Evolutionary conservation across 2,888 invertebrate species (phyloP), one percentile per base, ranked within the genome.

Genomic region (Ecliptopera silaceata): DNA sequence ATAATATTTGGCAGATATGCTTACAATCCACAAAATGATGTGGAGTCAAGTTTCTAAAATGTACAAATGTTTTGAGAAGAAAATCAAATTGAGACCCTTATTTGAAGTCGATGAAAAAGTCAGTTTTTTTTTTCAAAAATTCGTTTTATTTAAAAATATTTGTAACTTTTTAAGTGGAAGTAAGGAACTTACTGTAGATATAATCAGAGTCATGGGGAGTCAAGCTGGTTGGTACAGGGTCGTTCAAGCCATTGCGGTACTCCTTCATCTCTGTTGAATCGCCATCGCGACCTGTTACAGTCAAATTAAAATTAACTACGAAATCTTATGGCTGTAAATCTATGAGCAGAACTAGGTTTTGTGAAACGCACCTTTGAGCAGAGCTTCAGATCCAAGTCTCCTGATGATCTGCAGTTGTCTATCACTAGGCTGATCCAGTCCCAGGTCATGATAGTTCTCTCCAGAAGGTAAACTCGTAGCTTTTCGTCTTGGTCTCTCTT

Each of bases 371-470:
- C 88, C 88, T 85, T 88, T 88, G 0, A 88, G 73, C 32, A 88
- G 56, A 1, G 83, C 83, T 56, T 91, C 90, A 1, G 89, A 88
- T 0, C 89, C 88, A 1, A 91, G 69, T 63, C 85, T 79, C 51
- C 86, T 79, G 20, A 89, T 84, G 0, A 89, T 71, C 64, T 90
- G 88, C 61, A 84, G 66, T 52, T 89, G 88, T 12, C 81, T 77
- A 1, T 89, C 88, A 32, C 56, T 84, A 0, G 88, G 82, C 63
- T 78, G 82, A 56, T 91, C 91, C 2, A 90, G 66, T 0, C 88
- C 91, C 5, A 91, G 66, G 61, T 91, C 91, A 54, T 85, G 89
- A 60, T 78, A 91, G 71, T 90, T 91, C 65, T 91, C 91, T 1
- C 89, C 91, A 0, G 91, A 88, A 18, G 86, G 91, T 3, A 91